phyloP scores from a whole-genome alignment of 2,797 vertebrate species.

The Vultur gryphus region DNA sequence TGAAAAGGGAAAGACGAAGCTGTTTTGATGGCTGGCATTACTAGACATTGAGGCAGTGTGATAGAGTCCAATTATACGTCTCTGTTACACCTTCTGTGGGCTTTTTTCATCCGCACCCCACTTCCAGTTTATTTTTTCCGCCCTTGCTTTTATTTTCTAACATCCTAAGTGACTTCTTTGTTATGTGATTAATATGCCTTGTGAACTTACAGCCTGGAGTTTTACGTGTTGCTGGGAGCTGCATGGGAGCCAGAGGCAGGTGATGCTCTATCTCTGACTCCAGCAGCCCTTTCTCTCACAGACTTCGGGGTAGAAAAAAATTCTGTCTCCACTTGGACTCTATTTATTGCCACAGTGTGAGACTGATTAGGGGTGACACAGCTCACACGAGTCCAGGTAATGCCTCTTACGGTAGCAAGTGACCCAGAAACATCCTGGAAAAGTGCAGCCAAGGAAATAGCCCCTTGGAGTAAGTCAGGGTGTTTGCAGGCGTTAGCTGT shows the following conservation, averaged over 20 bases:
- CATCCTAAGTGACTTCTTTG: neutral
- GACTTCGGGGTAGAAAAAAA: neutral
- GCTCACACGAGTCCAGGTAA: slow-evolving; percentile 60
- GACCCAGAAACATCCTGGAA: slow-evolving; percentile 62
- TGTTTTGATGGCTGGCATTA: neutral
- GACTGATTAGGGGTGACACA: slow-evolving; percentile 57
- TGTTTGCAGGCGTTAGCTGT: neutral
- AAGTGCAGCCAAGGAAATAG: slow-evolving; percentile 41
- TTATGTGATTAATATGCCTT: neutral
- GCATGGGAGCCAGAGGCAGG: neutral
- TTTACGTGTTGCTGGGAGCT: neutral
- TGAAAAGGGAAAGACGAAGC: neutral
- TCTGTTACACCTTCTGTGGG: neutral
- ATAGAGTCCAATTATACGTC: neutral
- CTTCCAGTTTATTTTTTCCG: neutral
- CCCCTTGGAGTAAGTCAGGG: neutral
- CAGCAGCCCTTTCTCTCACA: neutral
- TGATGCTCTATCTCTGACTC: neutral
- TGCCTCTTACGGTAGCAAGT: slow-evolving; percentile 50
- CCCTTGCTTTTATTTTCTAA: neutral
- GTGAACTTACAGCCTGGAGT: neutral
- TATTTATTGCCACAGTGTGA: slow-evolving; percentile 44
- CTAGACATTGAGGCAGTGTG: neutral
- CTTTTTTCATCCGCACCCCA: neutral
- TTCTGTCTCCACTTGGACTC: neutral